Evolutionary conservation across 53 echinoderm and acorn worm species (phyloP).

Genomic region (Temnopleurus reevesii): DNA sequence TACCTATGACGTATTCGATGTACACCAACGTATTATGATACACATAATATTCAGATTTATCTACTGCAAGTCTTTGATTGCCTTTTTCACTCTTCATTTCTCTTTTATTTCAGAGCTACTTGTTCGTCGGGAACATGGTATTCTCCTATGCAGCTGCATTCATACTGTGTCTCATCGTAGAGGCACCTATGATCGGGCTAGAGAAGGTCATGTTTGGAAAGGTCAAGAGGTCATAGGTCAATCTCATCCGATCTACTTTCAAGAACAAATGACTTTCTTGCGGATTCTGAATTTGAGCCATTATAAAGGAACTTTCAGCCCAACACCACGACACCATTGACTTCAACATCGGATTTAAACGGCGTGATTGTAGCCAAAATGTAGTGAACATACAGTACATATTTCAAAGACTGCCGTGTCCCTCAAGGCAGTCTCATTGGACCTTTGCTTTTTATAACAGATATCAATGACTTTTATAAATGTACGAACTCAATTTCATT

Average conservation of each 20-base stretch:
- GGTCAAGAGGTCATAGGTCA: conserved; percentile 41
- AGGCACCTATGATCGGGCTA: neutral
- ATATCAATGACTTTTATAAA: neutral
- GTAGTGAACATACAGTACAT: too few relatives aligned
- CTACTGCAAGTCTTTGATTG: neutral
- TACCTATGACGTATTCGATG: too few relatives aligned
- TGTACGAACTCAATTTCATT: neutral
- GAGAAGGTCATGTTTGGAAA: conserved; percentile 64
- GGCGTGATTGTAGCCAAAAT: too few relatives aligned
- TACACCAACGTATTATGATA: too few relatives aligned
- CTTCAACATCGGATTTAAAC: too few relatives aligned
- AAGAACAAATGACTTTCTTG: too few relatives aligned
- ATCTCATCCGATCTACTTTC: too few relatives aligned
- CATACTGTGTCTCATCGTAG: conserved; percentile 3
- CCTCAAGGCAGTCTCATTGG: neutral
- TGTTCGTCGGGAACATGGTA: neutral
- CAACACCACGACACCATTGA: too few relatives aligned
- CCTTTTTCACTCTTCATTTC: neutral
- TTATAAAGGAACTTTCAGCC: too few relatives aligned
- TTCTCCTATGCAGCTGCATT: neutral
- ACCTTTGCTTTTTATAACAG: neutral
- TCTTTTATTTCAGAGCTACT: neutral
- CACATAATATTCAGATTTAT: too few relatives aligned
- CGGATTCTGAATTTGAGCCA: too few relatives aligned
- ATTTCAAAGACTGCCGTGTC: too few relatives aligned